Percentiles rank a stretch among this genome's conserved stretches.
Conservation (phyloP, 2,113 vertebrate genomes). For the Bubo blakistoni region DNA sequence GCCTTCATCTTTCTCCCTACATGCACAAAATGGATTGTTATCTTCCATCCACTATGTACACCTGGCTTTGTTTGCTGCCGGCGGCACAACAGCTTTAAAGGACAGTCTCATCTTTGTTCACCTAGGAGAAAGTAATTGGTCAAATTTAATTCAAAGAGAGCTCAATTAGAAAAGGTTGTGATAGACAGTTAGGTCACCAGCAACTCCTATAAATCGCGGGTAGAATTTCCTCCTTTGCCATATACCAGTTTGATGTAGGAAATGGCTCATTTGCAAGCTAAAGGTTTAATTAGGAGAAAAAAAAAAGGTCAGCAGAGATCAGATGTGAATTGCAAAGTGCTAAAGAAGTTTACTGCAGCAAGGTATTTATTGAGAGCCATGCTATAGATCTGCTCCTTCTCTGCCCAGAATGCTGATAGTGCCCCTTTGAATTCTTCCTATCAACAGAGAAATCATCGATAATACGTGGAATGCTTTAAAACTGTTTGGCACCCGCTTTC, state of each 20-base stretch:
- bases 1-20: background rate
- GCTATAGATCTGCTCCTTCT: constrained; percentile 18
- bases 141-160: constrained; percentile 8
- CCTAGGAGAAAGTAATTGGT: constrained; percentile 16
- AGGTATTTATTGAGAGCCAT: background rate
- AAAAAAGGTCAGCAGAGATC: constrained; percentile 51
- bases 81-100: background rate
- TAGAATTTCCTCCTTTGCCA: constrained; percentile 27
- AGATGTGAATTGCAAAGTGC: constrained; percentile 60
- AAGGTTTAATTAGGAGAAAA: constrained; percentile 58
- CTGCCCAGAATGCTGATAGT: constrained; percentile 15
- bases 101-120: background rate
- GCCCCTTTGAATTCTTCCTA: background rate
- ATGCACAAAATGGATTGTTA: background rate
- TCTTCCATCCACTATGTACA: background rate
- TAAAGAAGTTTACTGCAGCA: constrained; percentile 46
- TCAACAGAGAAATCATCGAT: background rate
- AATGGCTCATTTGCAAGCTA: constrained; percentile 60
- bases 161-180: constrained; percentile 37
- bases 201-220: constrained; percentile 17
- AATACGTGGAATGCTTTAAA: background rate
- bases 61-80: fast-evolving
- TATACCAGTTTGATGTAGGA: constrained; percentile 27
- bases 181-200: constrained; percentile 15
- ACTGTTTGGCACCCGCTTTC: background rate